Percentiles rank a stretch among this genome's conserved stretches.
Evolutionary conservation across 2,113 vertebrate genomes (phyloP).

Genomic region (Hystrix brachyura): DNA sequence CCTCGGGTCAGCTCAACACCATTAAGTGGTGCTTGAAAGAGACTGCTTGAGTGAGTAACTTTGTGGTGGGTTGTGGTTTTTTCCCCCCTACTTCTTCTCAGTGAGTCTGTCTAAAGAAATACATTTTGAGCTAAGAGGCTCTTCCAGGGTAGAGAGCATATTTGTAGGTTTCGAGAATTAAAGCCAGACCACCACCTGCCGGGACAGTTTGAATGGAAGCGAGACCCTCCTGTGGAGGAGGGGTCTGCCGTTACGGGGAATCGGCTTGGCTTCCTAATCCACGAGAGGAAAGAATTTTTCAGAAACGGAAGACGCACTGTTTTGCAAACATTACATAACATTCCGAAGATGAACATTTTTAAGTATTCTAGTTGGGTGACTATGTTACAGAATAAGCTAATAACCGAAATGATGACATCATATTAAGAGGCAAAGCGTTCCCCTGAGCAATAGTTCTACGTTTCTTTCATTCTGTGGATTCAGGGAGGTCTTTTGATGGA

Average conservation of each 20-base stretch:
- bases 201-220: constrained; percentile 53
- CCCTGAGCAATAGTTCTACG: constrained; percentile 47
- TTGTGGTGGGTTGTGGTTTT: not conserved
- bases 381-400: not conserved
- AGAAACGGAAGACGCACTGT: constrained; percentile 33
- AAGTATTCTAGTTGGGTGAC: not conserved
- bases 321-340: constrained; percentile 70
- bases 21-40: constrained; percentile 79
- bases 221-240: constrained; percentile 16
- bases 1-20: constrained; percentile 46
- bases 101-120: constrained; percentile 75
- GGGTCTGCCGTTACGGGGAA: constrained; percentile 55
- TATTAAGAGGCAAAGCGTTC: not conserved
- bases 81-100: not conserved
- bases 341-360: constrained; percentile 51
- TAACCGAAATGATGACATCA: constrained; percentile 17
- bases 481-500: constrained; percentile 72
- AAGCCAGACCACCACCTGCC: constrained; percentile 44
- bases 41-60: constrained; percentile 66
- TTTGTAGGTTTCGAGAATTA: constrained; percentile 77
- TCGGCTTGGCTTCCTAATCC: constrained; percentile 62
- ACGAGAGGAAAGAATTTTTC: constrained; percentile 59
- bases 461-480: constrained; percentile 79
- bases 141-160: constrained; percentile 53
- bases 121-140: constrained; percentile 74